These are phyloP conservation scores for Taenaris catops DNA, from an alignment of 2,888 invertebrate species.

Conservation along the genomic window DNA sequence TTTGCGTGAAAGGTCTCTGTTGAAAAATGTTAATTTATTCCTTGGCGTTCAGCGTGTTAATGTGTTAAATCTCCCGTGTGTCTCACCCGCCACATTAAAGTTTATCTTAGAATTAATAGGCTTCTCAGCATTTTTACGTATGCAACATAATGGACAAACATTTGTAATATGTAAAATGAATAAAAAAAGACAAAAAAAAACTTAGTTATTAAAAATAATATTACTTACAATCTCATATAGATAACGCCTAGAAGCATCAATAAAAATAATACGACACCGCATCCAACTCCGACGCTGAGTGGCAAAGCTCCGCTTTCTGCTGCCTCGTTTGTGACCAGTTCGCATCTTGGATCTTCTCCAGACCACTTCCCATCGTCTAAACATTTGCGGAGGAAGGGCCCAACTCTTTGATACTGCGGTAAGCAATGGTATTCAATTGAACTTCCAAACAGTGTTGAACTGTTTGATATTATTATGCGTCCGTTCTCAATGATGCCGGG, in stretches of 20 bases:
- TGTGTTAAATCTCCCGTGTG: too few relatives aligned
- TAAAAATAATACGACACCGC: conserved; percentile 89
- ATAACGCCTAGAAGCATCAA: conserved; percentile 88
- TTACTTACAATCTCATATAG: conserved; percentile 89
- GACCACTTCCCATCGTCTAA: conserved; percentile 92
- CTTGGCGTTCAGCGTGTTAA: too few relatives aligned
- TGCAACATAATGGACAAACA: too few relatives aligned
- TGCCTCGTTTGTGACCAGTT: conserved; percentile 84
- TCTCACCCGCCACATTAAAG: too few relatives aligned
- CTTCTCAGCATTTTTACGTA: too few relatives aligned
- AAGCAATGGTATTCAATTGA: conserved; percentile 94
- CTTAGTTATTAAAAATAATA: background rate
- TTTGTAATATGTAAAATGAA: too few relatives aligned
- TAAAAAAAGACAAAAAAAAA: too few relatives aligned
- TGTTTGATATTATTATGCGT: conserved; percentile 91
- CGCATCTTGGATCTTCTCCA: conserved; percentile 91
- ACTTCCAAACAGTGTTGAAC: conserved; percentile 90
- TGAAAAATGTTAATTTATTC: too few relatives aligned
- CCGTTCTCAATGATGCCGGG: conserved; percentile 91
- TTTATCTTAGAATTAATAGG: too few relatives aligned
- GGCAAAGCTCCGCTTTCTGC: conserved; percentile 87
- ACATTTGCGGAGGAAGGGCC: conserved; percentile 91
- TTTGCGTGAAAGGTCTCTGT: too few relatives aligned
- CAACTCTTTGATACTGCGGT: conserved; percentile 89
- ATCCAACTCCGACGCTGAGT: conserved; percentile 90